A percentile compares a stretch with the other conserved stretches of the same genome.
Evolutionary conservation across 2,797 vertebrate species (phyloP).

Genomic region (Lithobates pipiens): DNA sequence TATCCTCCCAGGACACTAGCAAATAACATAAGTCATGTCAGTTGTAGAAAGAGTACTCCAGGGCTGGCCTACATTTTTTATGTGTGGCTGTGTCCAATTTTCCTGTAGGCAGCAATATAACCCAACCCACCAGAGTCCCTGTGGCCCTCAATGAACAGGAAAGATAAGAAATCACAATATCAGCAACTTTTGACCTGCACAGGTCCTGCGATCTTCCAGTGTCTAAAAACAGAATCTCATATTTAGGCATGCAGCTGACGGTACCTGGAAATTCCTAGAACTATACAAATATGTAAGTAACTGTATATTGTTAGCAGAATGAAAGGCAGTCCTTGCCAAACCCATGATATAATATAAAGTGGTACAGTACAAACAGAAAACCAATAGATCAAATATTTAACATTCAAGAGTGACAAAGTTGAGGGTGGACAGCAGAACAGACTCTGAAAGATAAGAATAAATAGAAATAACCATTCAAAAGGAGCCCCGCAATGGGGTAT

Average conservation of each 20-base stretch:
- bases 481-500: too few relatives aligned
- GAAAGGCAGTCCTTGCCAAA: background rate
- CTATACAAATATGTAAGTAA: background rate
- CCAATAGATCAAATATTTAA: background rate
- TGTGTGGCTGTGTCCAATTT: too few relatives aligned
- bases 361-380: background rate
- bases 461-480: too few relatives aligned
- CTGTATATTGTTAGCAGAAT: background rate
- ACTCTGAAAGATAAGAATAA: too few relatives aligned
- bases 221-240: background rate
- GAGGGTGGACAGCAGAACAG: background rate
- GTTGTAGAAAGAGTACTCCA: too few relatives aligned
- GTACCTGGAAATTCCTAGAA: background rate
- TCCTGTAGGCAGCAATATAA: too few relatives aligned
- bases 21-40: too few relatives aligned
- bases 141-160: too few relatives aligned
- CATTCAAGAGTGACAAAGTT: background rate
- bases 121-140: too few relatives aligned
- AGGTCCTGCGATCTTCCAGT: background rate
- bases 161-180: too few relatives aligned
- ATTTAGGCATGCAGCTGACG: background rate
- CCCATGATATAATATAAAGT: background rate
- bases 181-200: background rate
- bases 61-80: too few relatives aligned
- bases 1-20: too few relatives aligned